Conservation (phyloP, 2,113 vertebrate species). For the Cephalopholis sonnerati region DNA sequence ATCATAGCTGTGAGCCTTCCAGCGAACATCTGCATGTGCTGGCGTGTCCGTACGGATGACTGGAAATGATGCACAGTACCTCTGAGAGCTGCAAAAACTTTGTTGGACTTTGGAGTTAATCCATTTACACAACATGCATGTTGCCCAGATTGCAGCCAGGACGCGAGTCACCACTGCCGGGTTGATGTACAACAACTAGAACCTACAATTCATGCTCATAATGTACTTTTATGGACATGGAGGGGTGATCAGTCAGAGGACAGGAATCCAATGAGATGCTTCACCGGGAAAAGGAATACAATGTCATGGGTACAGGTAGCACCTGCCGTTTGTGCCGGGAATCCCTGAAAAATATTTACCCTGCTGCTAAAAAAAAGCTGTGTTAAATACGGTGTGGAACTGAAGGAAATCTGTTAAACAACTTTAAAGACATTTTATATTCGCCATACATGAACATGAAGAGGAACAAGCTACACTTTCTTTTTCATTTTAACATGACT, state of each 20-base stretch:
- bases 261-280: neutral
- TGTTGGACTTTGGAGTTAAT: slow-evolving; percentile 40
- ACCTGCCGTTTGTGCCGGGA: slow-evolving; percentile 36
- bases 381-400: neutral
- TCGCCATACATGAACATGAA: neutral
- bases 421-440: neutral
- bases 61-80: slow-evolving; percentile 74
- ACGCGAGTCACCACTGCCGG: slow-evolving; percentile 36
- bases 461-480: neutral
- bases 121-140: slow-evolving; percentile 53
- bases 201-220: neutral
- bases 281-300: neutral
- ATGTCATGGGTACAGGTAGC: slow-evolving; percentile 29
- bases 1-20: slow-evolving; percentile 18
- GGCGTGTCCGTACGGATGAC: slow-evolving; percentile 57
- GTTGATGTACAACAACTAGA: neutral
- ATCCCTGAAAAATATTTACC: slow-evolving; percentile 9
- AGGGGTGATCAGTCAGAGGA: slow-evolving; percentile 17
- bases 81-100: slow-evolving; percentile 31
- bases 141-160: slow-evolving; percentile 39
- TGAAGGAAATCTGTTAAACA: neutral
- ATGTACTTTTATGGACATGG: slow-evolving; percentile 29
- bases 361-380: neutral
- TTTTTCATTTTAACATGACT: slow-evolving; percentile 31
- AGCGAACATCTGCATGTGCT: slow-evolving; percentile 68